Percentiles rank a stretch among this genome's conserved stretches.
Conservation (phyloP, 2,888 invertebrate species). For the Teleiodes luculella region DNA sequence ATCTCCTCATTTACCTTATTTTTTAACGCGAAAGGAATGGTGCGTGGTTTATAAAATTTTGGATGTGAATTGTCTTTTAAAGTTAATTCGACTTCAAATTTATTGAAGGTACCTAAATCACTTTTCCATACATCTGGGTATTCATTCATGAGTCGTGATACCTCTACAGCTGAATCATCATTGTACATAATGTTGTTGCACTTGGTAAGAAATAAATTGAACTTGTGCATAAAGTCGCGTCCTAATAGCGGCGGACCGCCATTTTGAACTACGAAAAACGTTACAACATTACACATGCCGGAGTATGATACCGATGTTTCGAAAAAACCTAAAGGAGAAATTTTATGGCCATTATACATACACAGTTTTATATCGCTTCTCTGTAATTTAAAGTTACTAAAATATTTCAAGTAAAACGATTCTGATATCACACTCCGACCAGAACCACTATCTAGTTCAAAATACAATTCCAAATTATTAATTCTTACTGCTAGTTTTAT, state of each 20-base stretch:
- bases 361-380: conserved; percentile 24
- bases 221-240: conserved; percentile 11
- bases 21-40: conserved; percentile 31
- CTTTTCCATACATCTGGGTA: too few relatives aligned
- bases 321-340: conserved; percentile 24
- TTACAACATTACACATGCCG: not conserved
- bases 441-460: conserved; percentile 27
- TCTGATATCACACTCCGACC: conserved; percentile 23
- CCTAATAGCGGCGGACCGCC: conserved; percentile 10
- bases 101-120: too few relatives aligned
- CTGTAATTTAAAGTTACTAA: conserved; percentile 7
- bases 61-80: not conserved
- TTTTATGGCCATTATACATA: conserved; percentile 29
- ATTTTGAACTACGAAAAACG: conserved; percentile 25
- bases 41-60: conserved; percentile 27
- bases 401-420: conserved; percentile 15
- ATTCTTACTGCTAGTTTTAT: not conserved
- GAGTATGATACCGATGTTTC: conserved; percentile 10
- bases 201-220: too few relatives aligned
- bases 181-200: too few relatives aligned
- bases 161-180: too few relatives aligned
- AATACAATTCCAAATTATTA: not conserved
- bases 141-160: too few relatives aligned
- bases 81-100: conserved; percentile 2
- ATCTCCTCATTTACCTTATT: conserved; percentile 29